Conservation (phyloP, 2,888 invertebrate genomes). For the Imbricaverruca yamaguchii region DNA sequence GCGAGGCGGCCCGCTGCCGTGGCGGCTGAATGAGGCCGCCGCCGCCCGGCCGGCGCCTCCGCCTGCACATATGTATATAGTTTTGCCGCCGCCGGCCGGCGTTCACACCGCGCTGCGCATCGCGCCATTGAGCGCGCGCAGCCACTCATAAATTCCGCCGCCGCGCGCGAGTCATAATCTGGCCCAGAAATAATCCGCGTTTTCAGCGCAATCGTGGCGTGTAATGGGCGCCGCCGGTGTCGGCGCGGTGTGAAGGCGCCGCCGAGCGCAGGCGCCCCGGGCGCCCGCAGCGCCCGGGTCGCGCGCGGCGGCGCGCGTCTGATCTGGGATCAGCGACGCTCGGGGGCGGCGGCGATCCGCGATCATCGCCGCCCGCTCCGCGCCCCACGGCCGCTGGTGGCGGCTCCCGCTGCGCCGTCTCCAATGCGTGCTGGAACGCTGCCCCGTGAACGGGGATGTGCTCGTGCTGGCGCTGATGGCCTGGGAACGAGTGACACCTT, state of each 20-base stretch:
- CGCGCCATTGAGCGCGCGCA: slow-evolving; percentile 1
- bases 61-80: slow-evolving; percentile 13
- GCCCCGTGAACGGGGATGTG: no score
- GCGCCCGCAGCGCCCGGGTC: not conserved
- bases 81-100: not conserved
- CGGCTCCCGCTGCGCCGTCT: no score
- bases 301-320: not conserved
- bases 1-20: no score
- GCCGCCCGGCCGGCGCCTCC: no score
- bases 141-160: slow-evolving; percentile 11
- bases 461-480: not conserved
- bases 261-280: not conserved
- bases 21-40: no score
- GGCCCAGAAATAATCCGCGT: not conserved
- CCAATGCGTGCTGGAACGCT: no score
- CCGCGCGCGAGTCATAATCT: slow-evolving; percentile 3
- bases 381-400: no score
- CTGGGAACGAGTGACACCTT: no score
- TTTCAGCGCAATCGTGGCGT: slow-evolving; percentile 12
- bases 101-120: slow-evolving; percentile 3
- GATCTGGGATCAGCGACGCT: not conserved
- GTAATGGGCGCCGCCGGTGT: not conserved
- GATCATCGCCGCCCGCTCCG: not conserved
- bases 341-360: not conserved
- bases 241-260: not conserved